Evolutionary conservation across 2,113 vertebrate genomes (phyloP), one percentile per base, ranked within the genome.

Genomic region (Cervus canadensis): DNA sequence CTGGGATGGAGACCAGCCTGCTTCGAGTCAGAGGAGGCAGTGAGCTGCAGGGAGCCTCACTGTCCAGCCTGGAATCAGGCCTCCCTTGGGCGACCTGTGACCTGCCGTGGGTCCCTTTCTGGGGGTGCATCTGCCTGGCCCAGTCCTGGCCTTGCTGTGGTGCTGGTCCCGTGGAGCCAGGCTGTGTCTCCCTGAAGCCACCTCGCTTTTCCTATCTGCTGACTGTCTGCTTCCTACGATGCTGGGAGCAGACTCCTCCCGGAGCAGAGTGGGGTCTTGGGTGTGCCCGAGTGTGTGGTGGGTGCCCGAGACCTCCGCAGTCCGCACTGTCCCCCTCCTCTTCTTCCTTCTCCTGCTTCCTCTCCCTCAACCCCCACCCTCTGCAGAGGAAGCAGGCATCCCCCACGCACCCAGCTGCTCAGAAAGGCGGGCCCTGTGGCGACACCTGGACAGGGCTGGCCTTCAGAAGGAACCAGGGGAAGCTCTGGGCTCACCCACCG

Each of bases 61-160:
- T 4, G 83, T 3, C 23, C 14, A 25, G 6, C 2, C 9, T 33
- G 67, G 23, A 3, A 4, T 2, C 4, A 11, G 33, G 10, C 9
- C 15, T 52, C 5, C 3, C 0, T 4, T 1, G 28, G 28, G 48
- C 0, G 5, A 3, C 17, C 0, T 0, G 4, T 2, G 10, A 2
- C n/a, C 5, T 2, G 1, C 0, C 2, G 21, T 9, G 17, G 0
- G n/a, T 14, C 12, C n/a, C 16, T 60, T 30, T 16, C 6, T 1
- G 2, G 7, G 5, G 64, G 17, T 26, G 40, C 3, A 1, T 30
- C 40, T 5, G 0, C 28, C 2, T 14, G 6, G 6, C 16, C 14
- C 1, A 2, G 10, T 43, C 16, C 52, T 59, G 54, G 14, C 33
- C 36, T 52, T 7, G 3, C 10, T 48, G 12, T 4, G 50, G 19